Evolutionary conservation across 92 coral and sea anemone genomes (phyloP).

Genomic region (Zoanthus gigantus): DNA sequence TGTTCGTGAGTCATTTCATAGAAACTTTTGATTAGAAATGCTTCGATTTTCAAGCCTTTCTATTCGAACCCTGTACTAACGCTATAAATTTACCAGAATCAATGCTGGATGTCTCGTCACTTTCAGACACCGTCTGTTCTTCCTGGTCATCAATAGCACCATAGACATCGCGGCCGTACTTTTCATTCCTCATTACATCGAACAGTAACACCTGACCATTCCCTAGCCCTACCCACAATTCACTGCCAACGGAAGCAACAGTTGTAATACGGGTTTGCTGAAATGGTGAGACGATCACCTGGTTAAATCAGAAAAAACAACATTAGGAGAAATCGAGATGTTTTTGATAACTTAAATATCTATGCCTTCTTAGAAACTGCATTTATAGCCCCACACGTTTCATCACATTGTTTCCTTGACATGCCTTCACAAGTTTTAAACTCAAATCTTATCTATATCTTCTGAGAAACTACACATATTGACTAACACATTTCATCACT

Average conservation of each 20-base stretch:
- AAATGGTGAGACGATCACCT: constrained; percentile 88
- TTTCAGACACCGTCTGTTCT: neutral
- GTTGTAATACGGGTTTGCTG: constrained; percentile 86
- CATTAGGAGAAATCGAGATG: neutral
- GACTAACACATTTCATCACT: no score
- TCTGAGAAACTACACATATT: no score
- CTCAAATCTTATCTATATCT: no score
- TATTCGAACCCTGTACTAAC: neutral
- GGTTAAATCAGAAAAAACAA: neutral
- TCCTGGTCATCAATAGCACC: neutral
- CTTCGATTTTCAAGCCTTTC: neutral
- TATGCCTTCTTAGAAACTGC: no score
- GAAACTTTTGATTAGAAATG: neutral
- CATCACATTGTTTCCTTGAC: no score
- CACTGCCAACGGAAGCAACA: constrained; percentile 72
- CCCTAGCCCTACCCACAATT: constrained; percentile 94
- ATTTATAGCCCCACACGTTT: no score
- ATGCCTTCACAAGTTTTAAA: no score
- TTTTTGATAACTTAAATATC: neutral
- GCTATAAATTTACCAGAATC: neutral
- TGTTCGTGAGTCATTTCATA: no score
- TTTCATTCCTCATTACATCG: constrained; percentile 66
- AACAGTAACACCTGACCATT: constrained; percentile 92
- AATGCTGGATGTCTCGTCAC: neutral
- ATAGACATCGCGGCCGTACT: constrained; percentile 36